Evolutionary conservation across 30 jellyfish, hydroid and myxozoan genomes (phyloP), one percentile per base, ranked within the genome.

Genomic region (Aurelia aurita complex sp. Pacific): DNA sequence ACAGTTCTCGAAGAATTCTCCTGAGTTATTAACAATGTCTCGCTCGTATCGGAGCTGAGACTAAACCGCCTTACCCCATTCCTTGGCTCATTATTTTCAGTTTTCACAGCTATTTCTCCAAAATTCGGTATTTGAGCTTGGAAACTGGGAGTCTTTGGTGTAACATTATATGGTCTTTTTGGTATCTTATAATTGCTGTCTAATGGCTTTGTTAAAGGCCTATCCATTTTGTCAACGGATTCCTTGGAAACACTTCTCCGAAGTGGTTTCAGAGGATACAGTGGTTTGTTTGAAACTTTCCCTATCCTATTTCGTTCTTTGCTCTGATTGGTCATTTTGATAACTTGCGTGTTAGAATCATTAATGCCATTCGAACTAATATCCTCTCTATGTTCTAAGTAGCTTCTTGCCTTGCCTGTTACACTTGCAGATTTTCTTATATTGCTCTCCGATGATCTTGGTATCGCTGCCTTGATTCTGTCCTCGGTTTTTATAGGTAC

Each of bases 261-360:
- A 23, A 74, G 50, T 1, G 85, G 85, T 32, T 54, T 74, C 23
- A 74, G 53, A 15, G 85, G 85, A 38, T 36, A 74, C n/a, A 74
- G 62, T 15, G 85, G 35, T 52, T 71, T 71, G 5, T 10, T 32
- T 71, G 81, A 7, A 71, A 32, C 23, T 15, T 8, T 43, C 18
- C 33, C 57, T 23, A 9, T 34, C 34, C 34, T 17, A 71, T 15
- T 4, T 5, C 15, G 38, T 43, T 71, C 33, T 17, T 71, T 71
- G 29, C 9, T 50, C 18, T 35, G 19, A 9, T 51, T 69, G 0
- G 4, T 74, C 57, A 14, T 46, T 46, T 4, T 46, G 14, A 46
- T 46, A 46, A 46, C 57, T 7, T 46, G 57, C 57, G 57, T 4
- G 0, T 46, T 5, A 6, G 57, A 46, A 23, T 35, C 53, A 68